phyloP scores from a whole-genome alignment of 2,113 vertebrate genomes.

The Muscicapa adusta region DNA sequence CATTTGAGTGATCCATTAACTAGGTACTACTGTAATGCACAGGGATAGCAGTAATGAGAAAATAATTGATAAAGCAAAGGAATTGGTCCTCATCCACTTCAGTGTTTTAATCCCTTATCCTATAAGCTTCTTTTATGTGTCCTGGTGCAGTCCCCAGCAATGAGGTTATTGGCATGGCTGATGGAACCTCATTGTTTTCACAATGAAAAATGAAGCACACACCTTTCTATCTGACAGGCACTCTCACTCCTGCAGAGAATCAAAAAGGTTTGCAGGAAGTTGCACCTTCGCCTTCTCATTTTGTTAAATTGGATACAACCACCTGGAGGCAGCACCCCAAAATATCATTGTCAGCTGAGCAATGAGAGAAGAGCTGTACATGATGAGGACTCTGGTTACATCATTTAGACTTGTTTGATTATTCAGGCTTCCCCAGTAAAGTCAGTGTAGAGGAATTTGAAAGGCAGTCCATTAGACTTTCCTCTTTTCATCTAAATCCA shows the following conservation, averaged over 20 bases:
- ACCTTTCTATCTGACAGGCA: not conserved
- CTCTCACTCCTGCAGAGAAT: not conserved
- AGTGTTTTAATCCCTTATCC: not conserved
- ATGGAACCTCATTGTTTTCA: not conserved
- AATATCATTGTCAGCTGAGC: not conserved
- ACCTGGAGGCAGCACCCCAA: not conserved
- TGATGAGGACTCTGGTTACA: not conserved
- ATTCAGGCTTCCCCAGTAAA: not conserved
- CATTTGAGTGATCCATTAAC: not conserved
- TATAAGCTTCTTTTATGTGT: not conserved
- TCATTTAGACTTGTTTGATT: not conserved
- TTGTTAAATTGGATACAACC: not conserved
- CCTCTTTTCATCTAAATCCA: not conserved
- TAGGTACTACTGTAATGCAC: not conserved
- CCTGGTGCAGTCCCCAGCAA: not conserved
- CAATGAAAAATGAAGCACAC: not conserved
- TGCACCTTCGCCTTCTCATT: not conserved
- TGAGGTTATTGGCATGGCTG: not conserved
- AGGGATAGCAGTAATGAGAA: not conserved
- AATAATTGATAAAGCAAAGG: not conserved
- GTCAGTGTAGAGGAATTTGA: not conserved
- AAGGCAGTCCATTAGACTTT: not conserved
- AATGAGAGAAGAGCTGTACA: fast-evolving
- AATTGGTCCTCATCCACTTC: not conserved
- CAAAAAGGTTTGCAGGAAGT: not conserved